Base-by-base conservation (phyloP, 2,113 vertebrate genomes). In the Ptilorrhoa leucosticta region DNA sequence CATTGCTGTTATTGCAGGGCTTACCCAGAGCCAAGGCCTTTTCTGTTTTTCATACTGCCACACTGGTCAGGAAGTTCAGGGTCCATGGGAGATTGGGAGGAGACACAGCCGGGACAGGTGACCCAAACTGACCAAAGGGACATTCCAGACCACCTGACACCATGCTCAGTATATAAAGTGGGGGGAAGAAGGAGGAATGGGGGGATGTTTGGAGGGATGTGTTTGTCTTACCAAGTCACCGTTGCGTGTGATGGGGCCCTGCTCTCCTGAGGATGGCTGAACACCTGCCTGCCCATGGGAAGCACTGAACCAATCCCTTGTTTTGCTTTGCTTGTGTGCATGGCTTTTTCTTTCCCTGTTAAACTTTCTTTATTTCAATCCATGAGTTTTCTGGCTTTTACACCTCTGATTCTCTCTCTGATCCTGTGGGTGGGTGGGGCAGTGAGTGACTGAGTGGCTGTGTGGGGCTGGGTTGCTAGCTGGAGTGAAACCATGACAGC, bases 61-160 rank as follows among this genome's bases (percentile, higher is more conserved):
- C 0, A 0, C 28, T 82, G 37, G 23, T 2, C 6, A 30, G 44
- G 47, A 80, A 31, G 6, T 1, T 60, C 0, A 3, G 33, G 11
- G 7, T 35, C 16, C 4, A 3, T 40, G 30, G 27, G 33, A 66
- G 37, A 1, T 0, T 66, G 44, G 27, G 33, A 65, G 37, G 33
- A 51, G 22, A 44, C 4, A 12, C 2, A 73, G 9, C 33, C 23
- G 33, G 60, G 37, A 51, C 31, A 42, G 42, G 35, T 64, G 35
- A 72, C 28, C 19, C 68, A 51, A 39, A 58, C 7, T 58, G 60
- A 58, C 37, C 37, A 73, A 6, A 82, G 33, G 33, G 44, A 51
- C 53, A 30, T 65, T 51, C 8, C 37, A 51, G 51, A 39, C 33
- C 51, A 24, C 3, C 0, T 14, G 44, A 20, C 28, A n/a, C 16